Base-by-base conservation (phyloP, 2,113 vertebrate species). In the Odobenus rosmarus region DNA sequence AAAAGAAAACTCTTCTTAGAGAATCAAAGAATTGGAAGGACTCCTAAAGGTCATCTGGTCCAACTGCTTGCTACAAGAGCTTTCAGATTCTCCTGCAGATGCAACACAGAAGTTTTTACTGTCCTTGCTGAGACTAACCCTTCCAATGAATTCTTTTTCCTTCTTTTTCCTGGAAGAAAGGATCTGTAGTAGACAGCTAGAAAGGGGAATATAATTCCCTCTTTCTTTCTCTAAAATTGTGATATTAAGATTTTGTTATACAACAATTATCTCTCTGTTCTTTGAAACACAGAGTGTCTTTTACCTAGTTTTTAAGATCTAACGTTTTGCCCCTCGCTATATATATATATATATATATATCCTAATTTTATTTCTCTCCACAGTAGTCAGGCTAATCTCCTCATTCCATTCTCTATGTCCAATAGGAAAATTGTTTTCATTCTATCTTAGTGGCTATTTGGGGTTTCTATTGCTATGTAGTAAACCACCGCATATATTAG, bases 221-320 rank as follows among this genome's bases (percentile, higher is more conserved):
- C 87, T 88, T 96, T 97, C 80, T 79, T 55, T 94, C 39, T 94
- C 36, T 39, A 84, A 87, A 91, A 87, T 55, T 69, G 61, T 83
- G 28, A 92, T 74, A 26, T 79, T 95, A 80, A 87, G 39, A 93
- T 82, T 89, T 82, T 74, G 55, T 87, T 83, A 53, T 39, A 9
- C 28, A 59, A 96, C 86, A 97, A 96, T 5, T 57, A 62, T 86
- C 91, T 97, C 86, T 93, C 93, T 98, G 95, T 97, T 96, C 51
- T 86, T 83, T 12, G 36, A 51, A 96, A 97, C 33, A 93, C 36
- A 93, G 39, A 62, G 8, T 2, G 8, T 93, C 55, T 83, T 95
- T 96, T 95, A 59, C 85, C 72, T 42, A 33, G 2, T 83, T 96
- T 89, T 87, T 51, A 93, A 87, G 59, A 93, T 79, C 15, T 39